A percentile compares a stretch with the other conserved stretches of the same genome.
These are phyloP conservation scores for Germaria angustata DNA, from an alignment of 2,888 invertebrate genomes.

Conservation along the genomic window DNA sequence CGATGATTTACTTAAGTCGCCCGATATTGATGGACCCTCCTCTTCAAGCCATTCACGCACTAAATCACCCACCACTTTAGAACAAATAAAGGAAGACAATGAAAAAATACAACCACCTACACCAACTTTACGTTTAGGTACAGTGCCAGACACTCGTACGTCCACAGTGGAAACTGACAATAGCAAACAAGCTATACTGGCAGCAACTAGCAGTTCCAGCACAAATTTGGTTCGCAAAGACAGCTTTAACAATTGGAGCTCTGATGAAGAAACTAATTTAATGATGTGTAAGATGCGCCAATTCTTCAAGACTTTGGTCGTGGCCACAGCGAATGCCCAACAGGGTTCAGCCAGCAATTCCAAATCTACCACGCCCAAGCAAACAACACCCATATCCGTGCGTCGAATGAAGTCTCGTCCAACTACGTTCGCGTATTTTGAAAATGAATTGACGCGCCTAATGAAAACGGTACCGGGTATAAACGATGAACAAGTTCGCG, in stretches of 20 bases:
- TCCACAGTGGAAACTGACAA: slow-evolving; percentile 33
- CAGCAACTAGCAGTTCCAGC: slow-evolving; percentile 78
- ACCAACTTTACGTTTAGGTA: slow-evolving; percentile 64
- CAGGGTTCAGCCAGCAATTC: slow-evolving; percentile 71
- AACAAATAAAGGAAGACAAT: slow-evolving; percentile 76
- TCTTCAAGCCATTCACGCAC: slow-evolving; percentile 49
- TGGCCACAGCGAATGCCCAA: slow-evolving; percentile 82
- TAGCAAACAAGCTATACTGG: slow-evolving; percentile 23
- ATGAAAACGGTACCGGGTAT: slow-evolving; percentile 97
- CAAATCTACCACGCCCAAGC: slow-evolving; percentile 76
- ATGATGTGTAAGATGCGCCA: slow-evolving; percentile 98
- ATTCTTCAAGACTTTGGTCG: slow-evolving; percentile 95
- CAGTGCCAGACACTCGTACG: slow-evolving; percentile 59
- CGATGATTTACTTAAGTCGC: slow-evolving; percentile 88
- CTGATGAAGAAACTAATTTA: slow-evolving; percentile 94
- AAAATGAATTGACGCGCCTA: slow-evolving; percentile 91
- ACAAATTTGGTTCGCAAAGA: slow-evolving; percentile 87
- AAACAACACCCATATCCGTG: slow-evolving; percentile 78
- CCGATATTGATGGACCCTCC: slow-evolving; percentile 74
- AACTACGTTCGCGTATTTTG: slow-evolving; percentile 92
- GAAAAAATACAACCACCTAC: slow-evolving; percentile 78
- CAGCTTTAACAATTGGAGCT: slow-evolving; percentile 96
- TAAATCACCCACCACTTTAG: slow-evolving; percentile 73
- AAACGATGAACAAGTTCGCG: slow-evolving; percentile 92
- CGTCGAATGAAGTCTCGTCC: slow-evolving; percentile 85